Base-by-base conservation (phyloP, 1,140 invertebrate species). In the Wasmannia auropunctata region DNA sequence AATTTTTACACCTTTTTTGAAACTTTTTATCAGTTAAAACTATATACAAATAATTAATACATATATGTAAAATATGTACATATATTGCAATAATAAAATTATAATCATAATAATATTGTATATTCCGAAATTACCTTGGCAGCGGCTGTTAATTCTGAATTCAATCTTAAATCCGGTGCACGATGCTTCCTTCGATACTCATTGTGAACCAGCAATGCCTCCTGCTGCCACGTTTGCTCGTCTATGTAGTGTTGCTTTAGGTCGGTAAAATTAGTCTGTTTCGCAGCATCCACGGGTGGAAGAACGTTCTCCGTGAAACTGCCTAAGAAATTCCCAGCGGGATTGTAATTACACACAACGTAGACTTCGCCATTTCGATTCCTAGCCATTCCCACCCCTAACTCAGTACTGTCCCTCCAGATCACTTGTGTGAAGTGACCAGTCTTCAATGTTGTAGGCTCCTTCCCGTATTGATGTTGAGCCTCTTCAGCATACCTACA, bases 321-420 rank as follows among this genome's bases (percentile, higher is more conserved):
- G 10, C 97, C 98, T 3, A 98, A 95, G 84, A 98, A 97, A 93
- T 99, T 99, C 1, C 98, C 98, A 5, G 98, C 96, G 0, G 98
- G 98, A 92, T 96, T 96, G 93, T 99, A 99, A 94, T 98, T 98
- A 28, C 97, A 97, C 0, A 99, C 98, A 0, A 98, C 97, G 88
- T 97, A 97, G 34, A 97, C 96, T 90, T 97, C 97, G 0, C 97
- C 97, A 81, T 96, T 96, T 67, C 96, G 96, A 76, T 96, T 96
- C 87, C 95, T 96, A 0, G 97, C 97, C 88, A 97, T 95, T 22
- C 97, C 98, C 4, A 98, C 96, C 0, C 98, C 98, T 0, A 99
- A 90, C 90, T 97, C 96, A 89, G 96, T 96, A 70, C 96, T 97
- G 31, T 96, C 96, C 90, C 97, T 97, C 98, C 98, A 99, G 19